Evolutionary conservation across 2,797 vertebrate genomes (phyloP), one percentile per base, ranked within the genome.

Genomic region (Lemur catta): DNA sequence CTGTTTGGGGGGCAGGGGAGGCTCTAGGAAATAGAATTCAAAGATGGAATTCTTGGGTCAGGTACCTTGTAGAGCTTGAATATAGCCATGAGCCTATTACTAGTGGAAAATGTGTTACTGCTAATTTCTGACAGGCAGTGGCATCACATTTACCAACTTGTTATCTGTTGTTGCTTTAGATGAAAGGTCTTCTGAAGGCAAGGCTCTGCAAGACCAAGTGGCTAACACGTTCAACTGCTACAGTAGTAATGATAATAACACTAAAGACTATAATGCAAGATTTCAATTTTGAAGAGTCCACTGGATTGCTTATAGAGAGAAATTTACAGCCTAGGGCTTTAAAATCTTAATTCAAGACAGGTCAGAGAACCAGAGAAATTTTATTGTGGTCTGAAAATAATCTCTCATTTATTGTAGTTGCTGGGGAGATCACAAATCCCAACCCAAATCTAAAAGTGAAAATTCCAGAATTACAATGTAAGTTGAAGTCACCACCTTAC

Each of bases 361-460:
- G 30, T 80, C 52, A 90, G 59, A 76, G 48, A 67, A 10, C 48
- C 63, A 65, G 7, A 28, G 28, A 71, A 59, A 26, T 90, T 87
- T 96, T 72, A 59, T 10, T 65, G 22, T 88, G 30, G 6, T 86
- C 22, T 75, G 88, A 88, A 96, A 80, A 88, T 59, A 88, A 46
- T 52, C 55, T 74, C 46, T 86, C 28, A 84, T 59, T 93, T 95
- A 63, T 52, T 86, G 1, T 48, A 82, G 15, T 43, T 93, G 14
- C 17, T 69, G 26, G 65, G 30, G 30, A 55, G 38, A 87, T 80
- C 12, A 28, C 46, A 93, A 92, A 80, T 87, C 28, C 9, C 18
- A 67, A 67, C 57, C 18, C 41, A 95, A 57, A 78, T 72, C n/a
- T 92, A 30, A 85, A 97, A 92, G 41, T 84, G 10, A 95, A 94